Base-by-base conservation (phyloP, 2,888 invertebrate species). In the Clistopyga incitator region DNA sequence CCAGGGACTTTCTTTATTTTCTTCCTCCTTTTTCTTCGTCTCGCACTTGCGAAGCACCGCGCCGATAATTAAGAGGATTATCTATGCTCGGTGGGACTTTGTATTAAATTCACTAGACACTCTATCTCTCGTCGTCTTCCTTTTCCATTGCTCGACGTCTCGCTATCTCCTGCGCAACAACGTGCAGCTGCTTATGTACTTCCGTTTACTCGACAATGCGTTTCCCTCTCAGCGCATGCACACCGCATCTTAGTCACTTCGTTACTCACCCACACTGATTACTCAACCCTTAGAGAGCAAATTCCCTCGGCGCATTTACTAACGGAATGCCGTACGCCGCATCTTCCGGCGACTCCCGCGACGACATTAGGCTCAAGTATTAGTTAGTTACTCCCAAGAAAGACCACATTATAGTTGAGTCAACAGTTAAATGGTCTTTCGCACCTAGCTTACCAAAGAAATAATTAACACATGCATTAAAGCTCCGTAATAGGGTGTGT, bases 31-130 rank as follows among this genome's bases (percentile, higher is more conserved):
- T 18, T 20, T n/a, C 64, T 15, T 23, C 38, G 34, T 64, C 15
- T 64, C 50, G 20, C 50, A 20, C 72, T 61, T 47, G 50, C 61
- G 29, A 18, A 34, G 10, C 25, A 4, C 29, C 13, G 38, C 42
- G 20, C 38, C 64, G 52, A 64, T 52, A 75, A 75, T 75, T 64
- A 75, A 75, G 64, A 47, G 75, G 75, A 64, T 75, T 75, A 74
- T 75, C 50, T 38, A 25, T 38, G 50, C 52, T 75, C 52, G 23
- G 59, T 42, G 59, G 29, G 6, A 59, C n/a, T 11, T 42, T 6
- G 18, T 56, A 59, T 59, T 72, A 59, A 56, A 59, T 72, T 56
- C 25, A 45, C 45, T 45, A 25, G 29, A 47, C 18, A 11, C n/a
- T 25, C 45, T 54, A 18, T 11, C 72, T 23, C 23, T 10, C n/a